Percentiles rank a stretch among this genome's conserved stretches.
Conservation (phyloP, 2,888 invertebrate genomes). For the Nemoura dubitans region DNA sequence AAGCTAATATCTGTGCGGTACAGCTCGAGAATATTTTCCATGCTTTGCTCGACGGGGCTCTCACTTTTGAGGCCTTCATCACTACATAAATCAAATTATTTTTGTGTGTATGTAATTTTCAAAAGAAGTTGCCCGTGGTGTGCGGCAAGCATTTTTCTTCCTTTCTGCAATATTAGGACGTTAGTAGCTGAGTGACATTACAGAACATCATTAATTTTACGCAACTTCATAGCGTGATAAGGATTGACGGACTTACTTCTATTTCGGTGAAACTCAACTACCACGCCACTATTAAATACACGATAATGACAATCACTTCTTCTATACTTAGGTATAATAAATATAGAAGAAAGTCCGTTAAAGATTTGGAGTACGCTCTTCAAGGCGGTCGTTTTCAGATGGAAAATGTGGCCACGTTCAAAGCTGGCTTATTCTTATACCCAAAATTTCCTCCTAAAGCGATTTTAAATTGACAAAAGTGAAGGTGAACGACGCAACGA, state of each 20-base stretch:
- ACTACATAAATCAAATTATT: background rate
- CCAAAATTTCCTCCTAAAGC: background rate
- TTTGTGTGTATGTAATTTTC: background rate
- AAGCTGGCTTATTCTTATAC: background rate
- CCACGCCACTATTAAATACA: no score
- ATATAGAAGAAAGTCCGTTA: no score
- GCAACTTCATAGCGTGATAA: no score
- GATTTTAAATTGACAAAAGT: constrained; percentile 12
- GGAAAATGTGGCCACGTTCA: background rate
- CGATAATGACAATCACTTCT: no score
- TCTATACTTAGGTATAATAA: no score
- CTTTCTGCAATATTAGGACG: background rate
- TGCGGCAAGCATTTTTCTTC: background rate
- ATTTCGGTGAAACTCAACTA: no score
- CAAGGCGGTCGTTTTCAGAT: background rate
- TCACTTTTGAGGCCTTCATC: background rate
- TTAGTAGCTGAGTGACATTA: no score
- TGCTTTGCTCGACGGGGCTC: background rate
- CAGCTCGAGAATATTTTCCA: background rate
- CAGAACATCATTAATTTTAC: no score
- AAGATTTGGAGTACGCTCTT: no score
- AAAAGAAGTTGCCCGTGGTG: background rate
- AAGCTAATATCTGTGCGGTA: background rate
- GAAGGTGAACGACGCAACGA: background rate
- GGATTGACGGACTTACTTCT: no score